Evolutionary conservation across 1,140 invertebrate species (phyloP).

Genomic region (Augochlora pura): DNA sequence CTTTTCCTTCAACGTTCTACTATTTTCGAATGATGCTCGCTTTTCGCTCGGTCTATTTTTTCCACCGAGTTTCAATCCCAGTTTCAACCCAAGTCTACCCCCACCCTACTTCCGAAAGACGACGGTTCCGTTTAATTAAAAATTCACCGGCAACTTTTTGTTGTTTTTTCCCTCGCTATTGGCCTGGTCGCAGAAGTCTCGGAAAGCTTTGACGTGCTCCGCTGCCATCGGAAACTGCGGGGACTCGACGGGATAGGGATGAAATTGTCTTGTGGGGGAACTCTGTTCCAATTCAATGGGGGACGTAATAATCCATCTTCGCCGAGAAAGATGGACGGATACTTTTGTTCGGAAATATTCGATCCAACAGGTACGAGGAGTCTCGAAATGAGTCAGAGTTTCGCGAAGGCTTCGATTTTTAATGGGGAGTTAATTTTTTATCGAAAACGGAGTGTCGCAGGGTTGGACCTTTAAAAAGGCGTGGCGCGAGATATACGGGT

Average conservation of each 20-base stretch:
- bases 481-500: no score
- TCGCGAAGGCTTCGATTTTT: no score
- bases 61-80: no score
- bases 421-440: no score
- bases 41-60: no score
- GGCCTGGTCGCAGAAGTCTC: background rate
- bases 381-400: no score
- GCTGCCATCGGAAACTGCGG: background rate
- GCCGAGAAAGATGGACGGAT: background rate
- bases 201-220: background rate
- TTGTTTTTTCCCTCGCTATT: background rate
- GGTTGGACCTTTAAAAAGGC: no score
- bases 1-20: background rate
- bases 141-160: background rate
- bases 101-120: no score
- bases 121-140: background rate
- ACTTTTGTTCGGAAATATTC: background rate
- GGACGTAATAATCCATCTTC: background rate
- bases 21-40: no score
- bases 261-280: background rate
- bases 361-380: background rate
- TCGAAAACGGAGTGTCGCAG: no score
- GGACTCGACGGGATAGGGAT: background rate
- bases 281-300: background rate
- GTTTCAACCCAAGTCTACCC: no score